Evolutionary conservation across 2,797 vertebrate species (phyloP).

Genomic region (Antennarius maculatus): DNA sequence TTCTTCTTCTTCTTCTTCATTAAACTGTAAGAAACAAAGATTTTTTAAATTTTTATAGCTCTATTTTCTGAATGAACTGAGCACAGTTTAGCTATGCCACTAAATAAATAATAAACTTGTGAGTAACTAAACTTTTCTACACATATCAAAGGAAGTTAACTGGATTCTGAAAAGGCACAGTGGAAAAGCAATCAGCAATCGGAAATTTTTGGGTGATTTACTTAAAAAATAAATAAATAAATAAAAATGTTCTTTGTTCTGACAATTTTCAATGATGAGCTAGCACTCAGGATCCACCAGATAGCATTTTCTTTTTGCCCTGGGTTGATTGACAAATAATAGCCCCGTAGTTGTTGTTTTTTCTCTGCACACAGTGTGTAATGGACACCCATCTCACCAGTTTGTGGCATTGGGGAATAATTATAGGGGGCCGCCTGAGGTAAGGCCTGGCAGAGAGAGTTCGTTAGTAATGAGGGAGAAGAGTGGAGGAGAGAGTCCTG

Average conservation of each 20-base stretch:
- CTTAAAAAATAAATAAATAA: conserved; percentile 67
- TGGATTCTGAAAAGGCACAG: conserved; percentile 32
- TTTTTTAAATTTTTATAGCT: conserved; percentile 30
- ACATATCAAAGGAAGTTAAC: conserved; percentile 28
- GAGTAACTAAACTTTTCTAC: conserved; percentile 10
- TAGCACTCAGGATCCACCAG: conserved; percentile 69
- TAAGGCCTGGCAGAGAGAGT: conserved; percentile 80
- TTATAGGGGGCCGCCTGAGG: conserved; percentile 81
- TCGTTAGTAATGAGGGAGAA: conserved; percentile 76
- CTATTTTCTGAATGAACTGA: neutral
- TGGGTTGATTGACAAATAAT: conserved; percentile 86
- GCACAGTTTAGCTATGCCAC: conserved; percentile 6
- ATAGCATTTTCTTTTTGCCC: conserved; percentile 79
- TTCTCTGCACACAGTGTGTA: conserved; percentile 74
- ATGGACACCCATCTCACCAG: conserved; percentile 81
- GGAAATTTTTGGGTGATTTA: conserved; percentile 60
- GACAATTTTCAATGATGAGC: conserved; percentile 79
- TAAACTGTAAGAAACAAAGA: neutral
- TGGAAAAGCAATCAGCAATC: conserved; percentile 47
- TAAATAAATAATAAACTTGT: neutral
- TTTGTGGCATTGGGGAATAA: conserved; percentile 83
- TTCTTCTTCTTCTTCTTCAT: too few species aligned
- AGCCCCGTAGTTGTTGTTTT: conserved; percentile 80
- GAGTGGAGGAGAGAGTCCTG: conserved; percentile 61
- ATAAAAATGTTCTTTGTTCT: conserved; percentile 77